These are phyloP conservation scores for Ceriagrion tenellum DNA, from an alignment of 2,888 invertebrate genomes.

Conservation along the genomic window DNA sequence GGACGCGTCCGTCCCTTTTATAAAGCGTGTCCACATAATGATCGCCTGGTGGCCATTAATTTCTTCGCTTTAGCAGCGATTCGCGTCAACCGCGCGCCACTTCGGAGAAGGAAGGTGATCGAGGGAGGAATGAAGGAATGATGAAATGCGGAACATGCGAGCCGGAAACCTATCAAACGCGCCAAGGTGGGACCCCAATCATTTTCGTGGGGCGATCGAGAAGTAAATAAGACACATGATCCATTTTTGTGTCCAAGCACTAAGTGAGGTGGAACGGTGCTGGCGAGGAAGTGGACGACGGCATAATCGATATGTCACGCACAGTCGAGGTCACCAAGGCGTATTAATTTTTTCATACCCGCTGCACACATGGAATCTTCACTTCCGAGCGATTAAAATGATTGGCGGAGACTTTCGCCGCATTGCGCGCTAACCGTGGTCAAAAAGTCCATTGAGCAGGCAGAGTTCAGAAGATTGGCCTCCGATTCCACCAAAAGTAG, in stretches of 20 bases:
- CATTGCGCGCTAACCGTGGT: neutral
- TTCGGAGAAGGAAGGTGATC: neutral
- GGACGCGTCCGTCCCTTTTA: neutral
- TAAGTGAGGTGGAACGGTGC: too few species aligned
- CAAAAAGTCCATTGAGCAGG: neutral
- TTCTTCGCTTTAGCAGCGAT: constrained; percentile 46
- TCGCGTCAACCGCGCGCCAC: constrained; percentile 50
- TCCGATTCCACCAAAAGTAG: neutral
- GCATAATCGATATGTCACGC: neutral
- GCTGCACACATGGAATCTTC: too few species aligned
- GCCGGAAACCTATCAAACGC: neutral
- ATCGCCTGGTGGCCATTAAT: constrained; percentile 54
- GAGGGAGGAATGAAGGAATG: neutral
- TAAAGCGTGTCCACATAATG: constrained; percentile 50
- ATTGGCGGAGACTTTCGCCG: too few species aligned
- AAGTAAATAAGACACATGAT: neutral
- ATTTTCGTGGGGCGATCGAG: neutral
- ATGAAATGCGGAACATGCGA: neutral
- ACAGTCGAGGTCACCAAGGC: too few species aligned
- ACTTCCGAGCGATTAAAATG: too few species aligned
- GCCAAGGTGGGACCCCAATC: neutral
- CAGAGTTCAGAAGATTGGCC: neutral
- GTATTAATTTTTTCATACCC: neutral
- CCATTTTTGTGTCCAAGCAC: neutral
- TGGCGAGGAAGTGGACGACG: neutral